These are phyloP conservation scores for Entomyzon cyanotis DNA, from an alignment of 2,113 vertebrate species.

Conservation along the genomic window DNA sequence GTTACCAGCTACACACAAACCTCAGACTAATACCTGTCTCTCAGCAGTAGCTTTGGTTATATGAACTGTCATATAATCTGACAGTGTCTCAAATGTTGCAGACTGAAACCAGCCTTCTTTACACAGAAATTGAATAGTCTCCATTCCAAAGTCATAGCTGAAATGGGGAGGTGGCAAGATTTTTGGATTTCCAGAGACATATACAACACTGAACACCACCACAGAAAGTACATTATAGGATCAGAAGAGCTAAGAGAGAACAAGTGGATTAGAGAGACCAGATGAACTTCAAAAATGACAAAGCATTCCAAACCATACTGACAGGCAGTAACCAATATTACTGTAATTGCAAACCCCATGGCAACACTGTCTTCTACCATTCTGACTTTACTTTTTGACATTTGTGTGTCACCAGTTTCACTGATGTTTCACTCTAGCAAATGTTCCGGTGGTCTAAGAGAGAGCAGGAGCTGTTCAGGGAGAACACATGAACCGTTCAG, in stretches of 20 bases:
- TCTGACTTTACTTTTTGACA: neutral
- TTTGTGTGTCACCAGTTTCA: neutral
- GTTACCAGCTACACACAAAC: conserved; percentile 39
- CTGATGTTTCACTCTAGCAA: neutral
- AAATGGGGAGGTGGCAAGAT: neutral
- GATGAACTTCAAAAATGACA: neutral
- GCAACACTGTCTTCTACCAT: neutral
- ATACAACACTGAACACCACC: neutral
- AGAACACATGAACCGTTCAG: neutral
- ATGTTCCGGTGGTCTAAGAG: neutral
- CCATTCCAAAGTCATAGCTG: neutral
- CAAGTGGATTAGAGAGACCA: neutral
- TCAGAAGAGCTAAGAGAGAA: neutral
- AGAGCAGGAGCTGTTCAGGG: neutral
- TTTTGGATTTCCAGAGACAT: neutral
- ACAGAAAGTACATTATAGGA: neutral
- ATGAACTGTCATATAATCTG: neutral
- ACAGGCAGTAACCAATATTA: neutral
- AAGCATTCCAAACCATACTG: neutral
- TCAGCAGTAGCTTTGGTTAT: neutral
- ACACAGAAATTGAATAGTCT: neutral
- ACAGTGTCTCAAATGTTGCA: neutral
- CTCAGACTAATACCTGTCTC: neutral
- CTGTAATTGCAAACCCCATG: neutral
- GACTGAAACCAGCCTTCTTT: neutral